Percentiles rank a stretch among this genome's conserved stretches.
Evolutionary conservation across 2,797 vertebrate genomes (phyloP).

Genomic region (Pseudopleuronectes americanus): DNA sequence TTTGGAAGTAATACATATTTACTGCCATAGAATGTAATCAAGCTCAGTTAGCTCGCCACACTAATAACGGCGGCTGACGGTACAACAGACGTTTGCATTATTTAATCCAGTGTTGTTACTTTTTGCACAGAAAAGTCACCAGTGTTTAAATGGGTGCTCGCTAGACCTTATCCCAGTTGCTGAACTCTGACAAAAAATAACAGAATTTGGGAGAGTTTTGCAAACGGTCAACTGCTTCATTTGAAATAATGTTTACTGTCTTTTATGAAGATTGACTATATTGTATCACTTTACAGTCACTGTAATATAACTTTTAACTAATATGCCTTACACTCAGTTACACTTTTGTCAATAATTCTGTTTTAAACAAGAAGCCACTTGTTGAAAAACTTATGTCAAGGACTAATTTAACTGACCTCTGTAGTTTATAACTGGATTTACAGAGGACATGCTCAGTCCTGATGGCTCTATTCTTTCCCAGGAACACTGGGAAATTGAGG

Average conservation of each 20-base stretch:
- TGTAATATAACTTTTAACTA: no score
- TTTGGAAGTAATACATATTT: not conserved
- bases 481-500: slow-evolving; percentile 36
- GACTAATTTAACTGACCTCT: slow-evolving; percentile 17
- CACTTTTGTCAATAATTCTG: not conserved
- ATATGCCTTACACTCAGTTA: not conserved
- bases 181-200: no score
- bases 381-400: not conserved
- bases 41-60: not conserved
- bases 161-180: no score
- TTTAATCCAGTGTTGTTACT: not conserved
- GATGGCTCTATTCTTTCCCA: slow-evolving; percentile 9
- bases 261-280: not conserved
- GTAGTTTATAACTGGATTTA: slow-evolving; percentile 9
- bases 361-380: not conserved
- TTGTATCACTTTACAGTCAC: no score
- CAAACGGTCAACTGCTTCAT: not conserved
- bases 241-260: not conserved
- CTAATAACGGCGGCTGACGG: not conserved
- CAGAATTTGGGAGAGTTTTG: not conserved
- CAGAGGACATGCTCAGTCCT: slow-evolving; percentile 2
- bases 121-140: no score
- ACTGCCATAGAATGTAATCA: not conserved
- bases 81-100: not conserved
- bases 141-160: not conserved